Evolutionary conservation across 2,888 invertebrate species (phyloP).

Genomic region (Prosopocoilus inquinatus): DNA sequence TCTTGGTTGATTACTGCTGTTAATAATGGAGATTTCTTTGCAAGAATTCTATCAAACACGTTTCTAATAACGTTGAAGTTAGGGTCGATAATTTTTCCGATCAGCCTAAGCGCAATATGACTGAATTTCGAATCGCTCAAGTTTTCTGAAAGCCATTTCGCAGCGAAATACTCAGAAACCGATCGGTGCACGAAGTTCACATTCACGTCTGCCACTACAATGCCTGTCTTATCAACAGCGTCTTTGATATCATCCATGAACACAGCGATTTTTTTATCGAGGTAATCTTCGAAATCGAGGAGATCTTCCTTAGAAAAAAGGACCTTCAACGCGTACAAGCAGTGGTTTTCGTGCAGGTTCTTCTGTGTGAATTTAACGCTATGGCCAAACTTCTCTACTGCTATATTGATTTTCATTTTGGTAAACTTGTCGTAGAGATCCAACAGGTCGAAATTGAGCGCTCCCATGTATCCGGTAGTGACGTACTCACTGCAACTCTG

Average conservation of each 20-base stretch:
- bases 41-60: constrained; percentile 12
- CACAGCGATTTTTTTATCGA: background rate
- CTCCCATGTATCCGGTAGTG: background rate
- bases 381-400: constrained; percentile 2
- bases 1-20: constrained; percentile 13
- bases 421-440: constrained; percentile 8
- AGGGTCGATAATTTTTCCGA: constrained; percentile 8
- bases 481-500: background rate
- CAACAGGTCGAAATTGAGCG: constrained; percentile 4
- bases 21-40: constrained; percentile 9
- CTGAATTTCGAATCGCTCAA: background rate
- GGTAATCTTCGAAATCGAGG: background rate
- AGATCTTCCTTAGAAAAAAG: constrained; percentile 5
- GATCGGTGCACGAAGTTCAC: constrained; percentile 11
- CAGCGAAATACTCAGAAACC: constrained; percentile 11
- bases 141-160: constrained; percentile 7
- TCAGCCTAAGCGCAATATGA: background rate
- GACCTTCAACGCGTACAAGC: constrained; percentile 3
- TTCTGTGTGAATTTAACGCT: background rate
- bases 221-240: constrained; percentile 6
- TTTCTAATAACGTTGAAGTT: constrained; percentile 7
- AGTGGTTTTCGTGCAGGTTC: background rate
- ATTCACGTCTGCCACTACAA: constrained; percentile 2
- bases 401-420: background rate
- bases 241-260: constrained; percentile 2